Evolutionary conservation across 35 echinoderm and acorn worm species (phyloP).

Genomic region (Patiria miniata): DNA sequence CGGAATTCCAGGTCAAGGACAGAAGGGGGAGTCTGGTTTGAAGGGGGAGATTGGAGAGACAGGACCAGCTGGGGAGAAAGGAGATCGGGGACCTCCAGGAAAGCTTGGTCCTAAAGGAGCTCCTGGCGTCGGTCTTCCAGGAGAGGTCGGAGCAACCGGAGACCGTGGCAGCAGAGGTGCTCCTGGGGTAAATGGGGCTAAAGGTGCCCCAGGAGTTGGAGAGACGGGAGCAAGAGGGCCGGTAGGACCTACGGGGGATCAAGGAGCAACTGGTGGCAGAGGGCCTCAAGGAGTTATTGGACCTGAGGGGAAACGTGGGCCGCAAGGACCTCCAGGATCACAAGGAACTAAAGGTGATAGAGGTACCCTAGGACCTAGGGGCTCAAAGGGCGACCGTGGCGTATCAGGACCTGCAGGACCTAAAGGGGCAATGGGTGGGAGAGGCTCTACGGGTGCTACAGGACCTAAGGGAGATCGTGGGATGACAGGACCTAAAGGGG

Average conservation of each 20-base stretch:
- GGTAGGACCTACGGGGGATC: not conserved
- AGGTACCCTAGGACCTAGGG: not conserved
- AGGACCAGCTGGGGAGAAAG: not conserved
- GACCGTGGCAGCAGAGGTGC: not conserved
- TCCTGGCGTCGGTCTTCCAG: not conserved
- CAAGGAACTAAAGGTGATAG: not conserved
- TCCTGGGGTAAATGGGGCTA: not conserved
- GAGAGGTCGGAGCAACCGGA: not conserved
- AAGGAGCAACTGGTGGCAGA: slow-evolving; percentile 3
- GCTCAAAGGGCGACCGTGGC: not conserved
- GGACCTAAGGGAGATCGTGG: too few species aligned
- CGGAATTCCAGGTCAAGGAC: not conserved
- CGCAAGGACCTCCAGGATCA: not conserved
- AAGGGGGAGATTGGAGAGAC: not conserved
- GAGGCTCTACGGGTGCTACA: not conserved
- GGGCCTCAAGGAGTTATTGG: not conserved
- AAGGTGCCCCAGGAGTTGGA: not conserved
- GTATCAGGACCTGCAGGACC: not conserved
- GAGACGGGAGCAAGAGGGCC: not conserved
- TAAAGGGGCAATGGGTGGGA: not conserved
- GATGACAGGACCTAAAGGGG: too few species aligned
- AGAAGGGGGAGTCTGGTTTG: not conserved
- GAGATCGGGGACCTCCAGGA: not conserved
- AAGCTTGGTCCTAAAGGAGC: not conserved
- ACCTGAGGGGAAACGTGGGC: not conserved